Percentiles rank a stretch among this genome's conserved stretches.
Evolutionary conservation across 2,113 vertebrate species (phyloP).

Genomic region (Zootoca vivipara): DNA sequence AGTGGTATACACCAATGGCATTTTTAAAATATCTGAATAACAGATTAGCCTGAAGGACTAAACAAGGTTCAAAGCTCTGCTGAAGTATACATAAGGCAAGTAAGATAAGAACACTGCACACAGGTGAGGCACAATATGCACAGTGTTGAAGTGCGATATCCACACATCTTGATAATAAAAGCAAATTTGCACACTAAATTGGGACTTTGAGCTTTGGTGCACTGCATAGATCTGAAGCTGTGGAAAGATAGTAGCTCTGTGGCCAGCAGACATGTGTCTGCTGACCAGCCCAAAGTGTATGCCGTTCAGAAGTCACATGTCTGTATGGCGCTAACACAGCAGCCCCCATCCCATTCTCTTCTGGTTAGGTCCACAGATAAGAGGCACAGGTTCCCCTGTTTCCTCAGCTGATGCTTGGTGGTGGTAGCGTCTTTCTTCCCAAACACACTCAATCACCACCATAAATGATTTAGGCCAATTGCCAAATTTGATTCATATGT

Average conservation of each 20-base stretch:
- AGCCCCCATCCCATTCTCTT: not conserved
- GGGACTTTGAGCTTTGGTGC: conserved; percentile 6
- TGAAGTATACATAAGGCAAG: not conserved
- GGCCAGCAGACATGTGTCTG: not conserved
- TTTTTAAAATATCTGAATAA: not conserved
- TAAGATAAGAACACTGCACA: conserved; percentile 8
- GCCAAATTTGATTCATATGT: not conserved
- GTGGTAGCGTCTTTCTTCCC: no score
- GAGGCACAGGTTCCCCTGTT: not conserved
- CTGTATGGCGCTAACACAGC: not conserved
- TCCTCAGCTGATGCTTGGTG: not conserved
- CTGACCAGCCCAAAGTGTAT: not conserved
- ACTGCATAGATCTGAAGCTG: not conserved
- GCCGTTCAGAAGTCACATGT: not conserved
- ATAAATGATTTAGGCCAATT: not conserved
- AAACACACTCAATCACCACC: not conserved
- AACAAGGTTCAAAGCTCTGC: not conserved
- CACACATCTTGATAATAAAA: not conserved
- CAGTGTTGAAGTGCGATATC: not conserved
- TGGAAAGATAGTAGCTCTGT: not conserved
- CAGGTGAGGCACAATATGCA: not conserved
- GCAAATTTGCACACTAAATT: not conserved
- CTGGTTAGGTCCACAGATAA: not conserved
- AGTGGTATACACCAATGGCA: not conserved
- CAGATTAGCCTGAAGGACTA: not conserved